These are phyloP conservation scores for Rutilus rutilus DNA, from an alignment of 2,113 vertebrate species.

Conservation along the genomic window DNA sequence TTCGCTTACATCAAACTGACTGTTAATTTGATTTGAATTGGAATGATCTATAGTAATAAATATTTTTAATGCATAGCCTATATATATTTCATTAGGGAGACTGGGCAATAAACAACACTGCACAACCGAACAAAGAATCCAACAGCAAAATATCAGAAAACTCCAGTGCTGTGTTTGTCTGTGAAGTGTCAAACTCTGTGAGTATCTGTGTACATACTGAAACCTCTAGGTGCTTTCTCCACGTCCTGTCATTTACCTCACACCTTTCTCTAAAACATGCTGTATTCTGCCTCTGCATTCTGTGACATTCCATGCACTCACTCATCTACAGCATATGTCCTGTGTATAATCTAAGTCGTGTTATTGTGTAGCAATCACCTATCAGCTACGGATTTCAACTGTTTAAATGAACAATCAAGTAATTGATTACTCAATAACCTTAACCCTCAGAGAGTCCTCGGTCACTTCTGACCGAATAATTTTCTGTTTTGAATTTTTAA, in stretches of 20 bases:
- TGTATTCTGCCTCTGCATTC: background rate
- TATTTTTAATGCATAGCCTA: background rate
- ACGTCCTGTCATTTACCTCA: constrained; percentile 57
- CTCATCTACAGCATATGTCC: background rate
- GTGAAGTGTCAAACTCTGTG: constrained; percentile 34
- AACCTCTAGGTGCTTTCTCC: constrained; percentile 29
- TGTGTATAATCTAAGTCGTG: background rate
- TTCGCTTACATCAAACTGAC: background rate
- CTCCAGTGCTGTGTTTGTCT: constrained; percentile 21
- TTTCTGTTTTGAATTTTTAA: too few relatives aligned
- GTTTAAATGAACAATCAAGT: too few relatives aligned
- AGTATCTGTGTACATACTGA: constrained; percentile 33
- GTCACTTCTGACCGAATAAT: too few relatives aligned
- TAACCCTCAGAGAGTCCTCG: too few relatives aligned
- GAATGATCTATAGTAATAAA: too few relatives aligned
- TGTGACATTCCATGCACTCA: background rate
- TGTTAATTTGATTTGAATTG: too few relatives aligned
- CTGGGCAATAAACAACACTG: background rate
- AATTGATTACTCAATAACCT: too few relatives aligned
- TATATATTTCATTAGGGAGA: constrained; percentile 14
- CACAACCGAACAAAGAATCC: constrained; percentile 1
- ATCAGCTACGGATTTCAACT: background rate
- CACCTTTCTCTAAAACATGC: constrained; percentile 3
- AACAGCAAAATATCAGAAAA: constrained; percentile 39
- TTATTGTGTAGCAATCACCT: background rate